Evolutionary conservation across 2,797 vertebrate species (phyloP).

Genomic region (Tapirus indicus): DNA sequence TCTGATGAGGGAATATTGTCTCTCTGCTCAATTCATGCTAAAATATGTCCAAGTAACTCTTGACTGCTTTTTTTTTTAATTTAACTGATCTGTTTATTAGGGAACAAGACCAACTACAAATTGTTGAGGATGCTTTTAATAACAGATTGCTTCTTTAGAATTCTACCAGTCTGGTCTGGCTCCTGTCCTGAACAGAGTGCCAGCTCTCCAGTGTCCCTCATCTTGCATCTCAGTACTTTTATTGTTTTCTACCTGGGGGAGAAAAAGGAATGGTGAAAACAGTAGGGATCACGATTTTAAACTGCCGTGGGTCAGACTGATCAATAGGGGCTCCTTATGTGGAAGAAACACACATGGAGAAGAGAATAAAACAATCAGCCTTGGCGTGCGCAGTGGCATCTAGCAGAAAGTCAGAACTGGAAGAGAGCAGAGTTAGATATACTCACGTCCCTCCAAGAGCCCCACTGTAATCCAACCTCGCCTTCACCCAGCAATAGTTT

Average conservation of each 20-base stretch:
- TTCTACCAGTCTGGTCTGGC: neutral
- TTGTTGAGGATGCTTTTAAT: neutral
- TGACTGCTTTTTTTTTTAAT: neutral
- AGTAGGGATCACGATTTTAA: conserved; percentile 33
- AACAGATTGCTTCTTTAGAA: neutral
- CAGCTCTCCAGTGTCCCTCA: neutral
- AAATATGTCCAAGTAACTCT: neutral
- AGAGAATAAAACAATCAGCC: neutral
- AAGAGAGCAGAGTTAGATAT: neutral
- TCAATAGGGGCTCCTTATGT: conserved; percentile 9
- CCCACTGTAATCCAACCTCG: conserved; percentile 41
- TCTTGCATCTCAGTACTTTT: neutral
- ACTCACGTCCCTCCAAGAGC: neutral
- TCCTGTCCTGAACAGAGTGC: neutral
- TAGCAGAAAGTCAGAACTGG: neutral
- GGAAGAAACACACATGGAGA: neutral
- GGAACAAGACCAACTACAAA: neutral
- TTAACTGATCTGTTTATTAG: neutral
- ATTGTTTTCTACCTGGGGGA: neutral
- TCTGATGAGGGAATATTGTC: rapidly evolving
- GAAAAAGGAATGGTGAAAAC: conserved; percentile 8
- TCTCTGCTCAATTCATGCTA: neutral
- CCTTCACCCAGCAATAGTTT: neutral
- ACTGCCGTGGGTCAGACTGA: neutral
- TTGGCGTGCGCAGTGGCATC: neutral